phyloP scores from a whole-genome alignment of 1,140 invertebrate genomes.

The Aphidius ervi region DNA sequence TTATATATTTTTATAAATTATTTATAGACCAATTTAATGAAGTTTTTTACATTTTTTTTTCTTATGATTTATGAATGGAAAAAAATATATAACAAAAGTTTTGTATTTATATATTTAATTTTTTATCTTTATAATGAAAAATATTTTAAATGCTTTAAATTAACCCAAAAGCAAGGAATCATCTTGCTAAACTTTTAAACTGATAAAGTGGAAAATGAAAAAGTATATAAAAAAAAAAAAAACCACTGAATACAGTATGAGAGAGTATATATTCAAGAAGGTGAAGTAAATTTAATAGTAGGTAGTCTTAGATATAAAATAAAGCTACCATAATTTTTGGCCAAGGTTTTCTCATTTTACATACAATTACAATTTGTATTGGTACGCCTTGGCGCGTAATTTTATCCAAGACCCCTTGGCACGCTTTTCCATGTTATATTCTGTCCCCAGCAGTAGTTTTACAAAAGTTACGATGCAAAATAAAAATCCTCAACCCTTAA shows the following conservation, averaged over 20 bases:
- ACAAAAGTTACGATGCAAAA: constrained; percentile 39
- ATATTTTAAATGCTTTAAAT: too few relatives aligned
- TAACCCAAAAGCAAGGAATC: too few relatives aligned
- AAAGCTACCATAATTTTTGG: constrained; percentile 6
- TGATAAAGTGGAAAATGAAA: not conserved
- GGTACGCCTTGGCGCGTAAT: not conserved
- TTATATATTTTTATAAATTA: too few relatives aligned
- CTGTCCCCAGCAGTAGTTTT: constrained; percentile 22
- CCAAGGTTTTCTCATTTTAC: constrained; percentile 25
- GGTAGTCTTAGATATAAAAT: not conserved
- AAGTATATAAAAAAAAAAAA: constrained; percentile 1
- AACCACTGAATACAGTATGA: not conserved
- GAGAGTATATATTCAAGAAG: not conserved
- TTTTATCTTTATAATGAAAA: too few relatives aligned
- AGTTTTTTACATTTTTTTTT: too few relatives aligned
- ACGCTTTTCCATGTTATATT: constrained; percentile 28
- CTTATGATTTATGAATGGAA: too few relatives aligned
- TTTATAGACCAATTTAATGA: too few relatives aligned
- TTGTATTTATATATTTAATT: too few relatives aligned
- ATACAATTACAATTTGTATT: constrained; percentile 44
- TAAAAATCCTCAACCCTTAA: constrained; percentile 32
- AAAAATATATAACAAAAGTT: too few relatives aligned
- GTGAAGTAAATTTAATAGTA: constrained; percentile 1
- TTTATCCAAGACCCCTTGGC: constrained; percentile 15
- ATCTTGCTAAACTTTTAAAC: too few relatives aligned